Percentiles rank a stretch among this genome's conserved stretches.
Evolutionary conservation across 2,113 vertebrate genomes (phyloP).

Genomic region (Platysteira castanea): DNA sequence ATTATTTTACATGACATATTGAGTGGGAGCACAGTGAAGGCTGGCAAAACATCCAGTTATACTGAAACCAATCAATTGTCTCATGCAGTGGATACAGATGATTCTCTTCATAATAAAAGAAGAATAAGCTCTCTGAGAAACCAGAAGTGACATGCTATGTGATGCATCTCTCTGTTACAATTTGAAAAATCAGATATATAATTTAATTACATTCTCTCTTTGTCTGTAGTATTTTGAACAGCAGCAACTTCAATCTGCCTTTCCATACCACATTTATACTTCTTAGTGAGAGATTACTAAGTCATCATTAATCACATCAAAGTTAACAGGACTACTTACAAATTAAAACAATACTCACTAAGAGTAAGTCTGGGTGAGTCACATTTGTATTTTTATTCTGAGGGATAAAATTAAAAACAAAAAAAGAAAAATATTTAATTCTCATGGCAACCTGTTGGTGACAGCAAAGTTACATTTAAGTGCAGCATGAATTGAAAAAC

Average conservation of each 20-base stretch:
- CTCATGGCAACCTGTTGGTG: constrained; percentile 75
- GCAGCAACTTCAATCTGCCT: neutral
- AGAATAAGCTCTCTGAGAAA: constrained; percentile 60
- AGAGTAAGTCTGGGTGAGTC: neutral
- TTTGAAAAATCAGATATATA: constrained; percentile 68
- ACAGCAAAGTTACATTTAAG: constrained; percentile 72
- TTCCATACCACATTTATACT: neutral
- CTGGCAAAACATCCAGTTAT: constrained; percentile 67
- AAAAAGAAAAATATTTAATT: constrained; percentile 46
- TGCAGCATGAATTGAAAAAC: neutral
- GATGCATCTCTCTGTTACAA: constrained; percentile 50
- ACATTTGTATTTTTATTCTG: constrained; percentile 28
- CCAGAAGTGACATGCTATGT: constrained; percentile 57
- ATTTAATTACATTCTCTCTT: constrained; percentile 53
- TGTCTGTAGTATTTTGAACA: constrained; percentile 43
- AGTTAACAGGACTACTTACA: neutral
- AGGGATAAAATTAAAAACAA: neutral
- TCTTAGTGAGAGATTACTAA: neutral
- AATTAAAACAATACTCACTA: neutral
- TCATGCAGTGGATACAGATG: constrained; percentile 58
- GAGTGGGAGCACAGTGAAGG: constrained; percentile 38
- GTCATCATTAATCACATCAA: neutral
- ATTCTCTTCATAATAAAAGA: constrained; percentile 63
- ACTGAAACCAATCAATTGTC: constrained; percentile 51
- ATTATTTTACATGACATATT: constrained; percentile 41